Evolutionary conservation across 2,888 invertebrate species (phyloP).

Genomic region (Adelognathus sp.): DNA sequence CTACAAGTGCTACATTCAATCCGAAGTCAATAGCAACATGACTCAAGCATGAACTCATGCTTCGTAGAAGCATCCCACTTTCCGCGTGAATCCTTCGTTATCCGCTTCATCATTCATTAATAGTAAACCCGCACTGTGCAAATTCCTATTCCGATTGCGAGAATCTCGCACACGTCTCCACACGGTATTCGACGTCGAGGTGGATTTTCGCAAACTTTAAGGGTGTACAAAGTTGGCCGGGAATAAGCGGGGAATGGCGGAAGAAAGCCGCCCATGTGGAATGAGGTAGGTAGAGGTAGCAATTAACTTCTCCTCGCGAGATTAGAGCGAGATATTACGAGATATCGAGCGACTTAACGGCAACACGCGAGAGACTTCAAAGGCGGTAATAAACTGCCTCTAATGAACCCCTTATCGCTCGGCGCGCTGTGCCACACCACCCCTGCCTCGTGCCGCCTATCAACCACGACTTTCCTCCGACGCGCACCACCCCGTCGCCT

Average conservation of each 20-base stretch:
- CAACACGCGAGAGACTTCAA: conserved; percentile 81
- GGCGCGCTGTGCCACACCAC: conserved; percentile 66
- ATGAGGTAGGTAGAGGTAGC: conserved; percentile 68
- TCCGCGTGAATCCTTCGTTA: not conserved
- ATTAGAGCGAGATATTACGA: conserved; percentile 81
- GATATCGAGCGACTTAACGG: conserved; percentile 81
- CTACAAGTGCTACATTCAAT: too few relatives aligned
- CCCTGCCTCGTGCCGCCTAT: conserved; percentile 67
- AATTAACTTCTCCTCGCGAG: conserved; percentile 81
- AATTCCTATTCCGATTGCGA: not conserved
- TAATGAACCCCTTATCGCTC: conserved; percentile 81
- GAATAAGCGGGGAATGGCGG: conserved; percentile 29
- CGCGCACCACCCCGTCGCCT: too few relatives aligned
- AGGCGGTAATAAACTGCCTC: conserved; percentile 81
- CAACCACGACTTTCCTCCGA: conserved; percentile 49
- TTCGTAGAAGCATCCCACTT: too few relatives aligned
- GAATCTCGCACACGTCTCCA: conserved; percentile 53
- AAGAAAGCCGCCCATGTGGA: conserved; percentile 49
- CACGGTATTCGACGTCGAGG: conserved; percentile 49
- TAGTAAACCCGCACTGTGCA: not conserved
- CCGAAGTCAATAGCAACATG: too few relatives aligned
- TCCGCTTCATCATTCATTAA: not conserved
- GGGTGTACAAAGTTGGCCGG: conserved; percentile 47
- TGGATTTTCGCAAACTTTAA: conserved; percentile 59
- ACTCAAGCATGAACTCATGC: too few relatives aligned